Evolutionary conservation across 2,797 vertebrate species (phyloP).

Genomic region (Mormyrops boulengeri): DNA sequence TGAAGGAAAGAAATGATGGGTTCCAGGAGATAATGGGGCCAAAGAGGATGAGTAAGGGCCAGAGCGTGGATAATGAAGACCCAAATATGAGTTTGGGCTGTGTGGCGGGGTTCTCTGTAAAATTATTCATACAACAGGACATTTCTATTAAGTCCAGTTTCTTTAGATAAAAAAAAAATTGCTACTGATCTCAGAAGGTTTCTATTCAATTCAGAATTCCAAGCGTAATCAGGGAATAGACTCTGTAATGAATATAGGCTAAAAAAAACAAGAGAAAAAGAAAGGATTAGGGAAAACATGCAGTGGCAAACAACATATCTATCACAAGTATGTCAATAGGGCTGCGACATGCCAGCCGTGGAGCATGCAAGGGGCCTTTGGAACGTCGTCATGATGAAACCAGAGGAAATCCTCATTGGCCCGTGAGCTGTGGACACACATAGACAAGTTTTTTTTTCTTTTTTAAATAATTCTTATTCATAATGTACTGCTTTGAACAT

Average conservation of each 20-base stretch:
- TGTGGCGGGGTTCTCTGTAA: not conserved
- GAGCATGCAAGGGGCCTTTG: not conserved
- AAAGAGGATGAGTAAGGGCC: not conserved
- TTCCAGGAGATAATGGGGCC: not conserved
- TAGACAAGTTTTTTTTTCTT: not conserved
- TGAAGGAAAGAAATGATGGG: not conserved
- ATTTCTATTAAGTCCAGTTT: not conserved
- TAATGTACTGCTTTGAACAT: slow-evolving; percentile 12
- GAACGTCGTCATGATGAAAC: slow-evolving; percentile 17
- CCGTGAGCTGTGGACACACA: slow-evolving; percentile 9
- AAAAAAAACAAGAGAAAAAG: not conserved
- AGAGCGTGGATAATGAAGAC: not conserved
- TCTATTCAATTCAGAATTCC: not conserved
- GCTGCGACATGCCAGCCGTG: not conserved
- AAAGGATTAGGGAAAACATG: not conserved
- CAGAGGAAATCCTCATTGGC: slow-evolving; percentile 4
- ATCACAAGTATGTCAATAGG: not conserved
- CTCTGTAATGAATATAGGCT: not conserved
- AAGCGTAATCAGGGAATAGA: not conserved
- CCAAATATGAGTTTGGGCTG: not conserved
- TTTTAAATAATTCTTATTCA: slow-evolving; percentile 10
- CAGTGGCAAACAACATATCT: not conserved
- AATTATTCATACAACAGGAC: not conserved
- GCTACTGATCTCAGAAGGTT: not conserved
- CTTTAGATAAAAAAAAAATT: not conserved